A percentile compares a stretch with the other conserved stretches of the same genome.
Conservation (phyloP, 1,140 invertebrate genomes). For the Bilobella aurantiaca region DNA sequence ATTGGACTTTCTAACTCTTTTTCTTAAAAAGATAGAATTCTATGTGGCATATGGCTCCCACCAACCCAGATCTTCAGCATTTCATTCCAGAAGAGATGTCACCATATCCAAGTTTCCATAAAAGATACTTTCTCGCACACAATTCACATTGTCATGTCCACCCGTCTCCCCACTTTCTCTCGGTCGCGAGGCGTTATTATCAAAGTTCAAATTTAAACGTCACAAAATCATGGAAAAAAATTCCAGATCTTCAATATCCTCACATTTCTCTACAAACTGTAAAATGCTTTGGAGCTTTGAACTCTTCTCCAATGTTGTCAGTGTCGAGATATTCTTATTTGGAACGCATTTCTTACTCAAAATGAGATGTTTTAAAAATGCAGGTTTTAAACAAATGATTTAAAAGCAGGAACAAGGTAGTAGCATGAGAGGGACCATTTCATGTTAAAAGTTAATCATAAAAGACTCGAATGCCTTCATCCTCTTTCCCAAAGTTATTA, state of each 20-base stretch:
- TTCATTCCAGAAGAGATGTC: too few species aligned
- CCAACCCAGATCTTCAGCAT: too few species aligned
- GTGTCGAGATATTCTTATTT: too few species aligned
- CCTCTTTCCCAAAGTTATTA: neutral
- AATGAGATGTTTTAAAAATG: too few species aligned
- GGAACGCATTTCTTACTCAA: too few species aligned
- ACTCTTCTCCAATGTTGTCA: too few species aligned
- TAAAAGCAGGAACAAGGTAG: too few species aligned
- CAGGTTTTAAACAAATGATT: too few species aligned
- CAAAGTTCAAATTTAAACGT: neutral
- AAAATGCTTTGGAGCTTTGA: neutral
- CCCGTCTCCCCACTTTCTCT: neutral
- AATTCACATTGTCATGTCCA: constrained; percentile 3
- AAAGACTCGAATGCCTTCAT: neutral
- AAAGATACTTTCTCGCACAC: neutral
- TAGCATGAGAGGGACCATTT: too few species aligned
- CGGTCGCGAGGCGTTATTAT: neutral
- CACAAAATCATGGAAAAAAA: neutral
- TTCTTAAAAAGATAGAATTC: too few species aligned
- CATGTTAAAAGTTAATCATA: too few species aligned
- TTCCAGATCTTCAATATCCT: too few species aligned
- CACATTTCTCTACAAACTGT: neutral
- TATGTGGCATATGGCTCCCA: constrained; percentile 2
- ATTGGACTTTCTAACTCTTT: constrained; percentile 4
- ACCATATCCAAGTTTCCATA: neutral